Conservation (phyloP, 2,888 invertebrate species). For the Epinotia nisella region DNA sequence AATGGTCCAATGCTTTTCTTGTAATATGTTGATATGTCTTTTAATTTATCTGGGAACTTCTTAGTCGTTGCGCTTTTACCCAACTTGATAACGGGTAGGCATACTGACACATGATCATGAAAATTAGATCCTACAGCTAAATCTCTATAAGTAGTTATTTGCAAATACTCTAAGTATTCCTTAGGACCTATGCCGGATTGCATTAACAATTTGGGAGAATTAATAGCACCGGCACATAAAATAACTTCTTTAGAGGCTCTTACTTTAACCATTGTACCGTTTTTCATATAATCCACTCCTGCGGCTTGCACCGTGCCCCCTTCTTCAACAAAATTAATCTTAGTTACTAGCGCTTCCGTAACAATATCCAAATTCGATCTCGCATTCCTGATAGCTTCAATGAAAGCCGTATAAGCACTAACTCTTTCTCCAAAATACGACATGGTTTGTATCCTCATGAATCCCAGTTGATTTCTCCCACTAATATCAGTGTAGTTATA, state of each 20-base stretch:
- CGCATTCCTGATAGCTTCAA: constrained; percentile 73
- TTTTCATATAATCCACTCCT: constrained; percentile 73
- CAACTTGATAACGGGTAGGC: constrained; percentile 74
- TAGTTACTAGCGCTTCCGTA: constrained; percentile 76
- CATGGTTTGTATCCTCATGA: constrained; percentile 78
- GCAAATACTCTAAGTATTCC: constrained; percentile 77
- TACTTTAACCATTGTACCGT: constrained; percentile 70
- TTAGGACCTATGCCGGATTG: constrained; percentile 77
- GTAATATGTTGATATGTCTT: constrained; percentile 75
- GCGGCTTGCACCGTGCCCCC: constrained; percentile 59
- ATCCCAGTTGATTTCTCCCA: constrained; percentile 75
- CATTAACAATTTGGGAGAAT: constrained; percentile 77
- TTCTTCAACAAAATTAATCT: constrained; percentile 64
- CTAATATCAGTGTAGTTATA: constrained; percentile 79
- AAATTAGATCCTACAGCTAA: constrained; percentile 78
- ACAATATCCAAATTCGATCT: constrained; percentile 70
- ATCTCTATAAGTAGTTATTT: constrained; percentile 66
- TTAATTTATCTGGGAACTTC: constrained; percentile 73
- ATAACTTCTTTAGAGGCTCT: constrained; percentile 72
- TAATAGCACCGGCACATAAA: constrained; percentile 75
- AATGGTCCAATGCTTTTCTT: constrained; percentile 73
- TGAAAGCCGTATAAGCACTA: constrained; percentile 75
- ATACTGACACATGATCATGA: constrained; percentile 78
- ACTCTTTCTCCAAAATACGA: constrained; percentile 79
- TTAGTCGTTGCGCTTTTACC: constrained; percentile 68